phyloP scores from a whole-genome alignment of 2,888 invertebrate genomes.

The Hesperia comma region DNA sequence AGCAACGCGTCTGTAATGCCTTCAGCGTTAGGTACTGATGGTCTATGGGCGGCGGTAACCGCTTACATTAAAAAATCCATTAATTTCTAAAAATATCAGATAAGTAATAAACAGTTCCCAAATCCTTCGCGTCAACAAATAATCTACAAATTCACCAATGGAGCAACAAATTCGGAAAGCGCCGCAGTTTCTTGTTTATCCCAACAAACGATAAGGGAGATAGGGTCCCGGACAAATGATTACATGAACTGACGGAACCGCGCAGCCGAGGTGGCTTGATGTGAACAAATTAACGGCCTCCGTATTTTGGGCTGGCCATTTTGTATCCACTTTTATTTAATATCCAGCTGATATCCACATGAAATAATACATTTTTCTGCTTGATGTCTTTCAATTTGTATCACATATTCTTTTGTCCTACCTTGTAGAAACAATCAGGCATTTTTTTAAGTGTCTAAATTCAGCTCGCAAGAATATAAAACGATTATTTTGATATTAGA shows the following conservation, averaged over 20 bases:
- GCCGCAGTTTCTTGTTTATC: slow-evolving; percentile 24
- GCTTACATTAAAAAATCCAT: too few species aligned
- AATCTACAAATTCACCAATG: slow-evolving; percentile 22
- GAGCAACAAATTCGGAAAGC: slow-evolving; percentile 27
- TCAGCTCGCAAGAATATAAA: too few species aligned
- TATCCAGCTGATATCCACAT: too few species aligned
- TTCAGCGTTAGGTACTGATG: too few species aligned
- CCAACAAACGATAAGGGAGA: slow-evolving; percentile 32
- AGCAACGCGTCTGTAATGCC: too few species aligned
- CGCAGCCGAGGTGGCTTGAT: slow-evolving; percentile 15
- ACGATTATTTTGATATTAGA: too few species aligned
- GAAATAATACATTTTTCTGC: too few species aligned
- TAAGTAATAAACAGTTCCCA: not conserved
- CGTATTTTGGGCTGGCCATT: not conserved
- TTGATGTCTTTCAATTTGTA: too few species aligned
- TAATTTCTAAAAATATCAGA: not conserved
- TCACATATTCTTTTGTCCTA: too few species aligned
- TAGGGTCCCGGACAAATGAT: slow-evolving; percentile 31
- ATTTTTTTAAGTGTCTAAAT: too few species aligned
- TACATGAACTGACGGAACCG: slow-evolving; percentile 23
- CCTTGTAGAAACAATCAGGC: too few species aligned
- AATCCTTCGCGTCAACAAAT: slow-evolving; percentile 19
- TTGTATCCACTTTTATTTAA: not conserved
- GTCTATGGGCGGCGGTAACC: too few species aligned
- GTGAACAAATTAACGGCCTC: slow-evolving; percentile 26